These are phyloP conservation scores for Ctenopoma kingsleyae DNA, from an alignment of 2,797 vertebrate species.

Conservation along the genomic window DNA sequence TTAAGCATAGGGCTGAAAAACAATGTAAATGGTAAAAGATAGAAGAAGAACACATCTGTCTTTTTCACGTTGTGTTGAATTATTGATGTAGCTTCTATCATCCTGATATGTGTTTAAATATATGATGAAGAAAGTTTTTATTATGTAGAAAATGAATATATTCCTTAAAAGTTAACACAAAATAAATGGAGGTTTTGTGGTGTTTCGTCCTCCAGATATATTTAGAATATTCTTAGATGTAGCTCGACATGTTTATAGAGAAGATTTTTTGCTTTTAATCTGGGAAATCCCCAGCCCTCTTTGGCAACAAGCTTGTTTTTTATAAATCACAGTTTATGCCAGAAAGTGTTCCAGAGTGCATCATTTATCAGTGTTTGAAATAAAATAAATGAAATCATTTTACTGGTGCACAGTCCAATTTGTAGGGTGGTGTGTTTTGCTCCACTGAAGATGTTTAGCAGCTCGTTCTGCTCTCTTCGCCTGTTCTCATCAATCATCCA, in stretches of 20 bases:
- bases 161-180: not conserved
- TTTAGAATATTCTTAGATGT: not conserved
- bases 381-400: slow-evolving; percentile 57
- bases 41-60: too few relatives aligned
- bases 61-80: not conserved
- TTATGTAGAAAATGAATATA: not conserved
- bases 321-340: slow-evolving; percentile 23
- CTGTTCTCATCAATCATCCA: slow-evolving; percentile 70
- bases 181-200: not conserved
- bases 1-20: too few relatives aligned
- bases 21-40: too few relatives aligned
- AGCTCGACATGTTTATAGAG: not conserved
- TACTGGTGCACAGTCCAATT: slow-evolving; percentile 35
- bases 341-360: slow-evolving; percentile 21
- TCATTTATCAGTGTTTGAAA: slow-evolving; percentile 37
- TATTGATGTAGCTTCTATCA: not conserved
- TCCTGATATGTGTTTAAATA: not conserved
- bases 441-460: slow-evolving; percentile 48
- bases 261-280: slow-evolving; percentile 2
- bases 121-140: not conserved
- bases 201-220: slow-evolving; percentile 1
- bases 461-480: slow-evolving; percentile 54
- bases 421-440: slow-evolving; percentile 48
- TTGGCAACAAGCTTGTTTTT: slow-evolving; percentile 8
- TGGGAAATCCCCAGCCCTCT: slow-evolving; percentile 15